Conservation (phyloP, 2,797 vertebrate genomes). For the Gymnopithys bicolor region DNA sequence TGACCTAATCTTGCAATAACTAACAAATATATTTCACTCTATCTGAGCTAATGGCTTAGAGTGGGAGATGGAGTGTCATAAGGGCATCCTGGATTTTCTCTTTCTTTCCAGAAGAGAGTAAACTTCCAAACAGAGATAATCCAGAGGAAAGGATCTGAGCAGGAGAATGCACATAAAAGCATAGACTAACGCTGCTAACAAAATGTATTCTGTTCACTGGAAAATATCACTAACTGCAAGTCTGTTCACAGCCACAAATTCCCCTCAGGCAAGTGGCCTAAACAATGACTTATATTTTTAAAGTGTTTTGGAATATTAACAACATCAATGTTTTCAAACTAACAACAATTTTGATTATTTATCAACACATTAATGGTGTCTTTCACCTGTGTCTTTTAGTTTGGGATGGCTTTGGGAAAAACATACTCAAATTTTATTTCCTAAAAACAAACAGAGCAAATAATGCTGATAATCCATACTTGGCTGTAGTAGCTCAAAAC, state of each 20-base stretch:
- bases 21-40: not conserved
- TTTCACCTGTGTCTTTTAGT: not conserved
- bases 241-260: not conserved
- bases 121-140: not conserved
- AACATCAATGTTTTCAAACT: not conserved
- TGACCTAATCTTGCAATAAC: not conserved
- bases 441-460: not conserved
- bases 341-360: not conserved
- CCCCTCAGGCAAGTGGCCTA: not conserved
- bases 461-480: not conserved
- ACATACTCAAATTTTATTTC: not conserved
- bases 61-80: not conserved
- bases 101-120: not conserved
- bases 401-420: not conserved
- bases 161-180: not conserved
- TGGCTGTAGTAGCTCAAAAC: not conserved
- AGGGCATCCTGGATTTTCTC: not conserved
- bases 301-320: not conserved
- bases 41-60: not conserved
- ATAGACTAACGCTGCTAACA: not conserved
- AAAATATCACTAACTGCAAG: not conserved
- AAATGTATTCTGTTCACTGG: not conserved
- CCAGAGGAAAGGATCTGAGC: not conserved
- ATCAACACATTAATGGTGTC: not conserved
- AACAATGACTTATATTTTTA: not conserved